These are phyloP conservation scores for Sesia bembeciformis DNA, from an alignment of 2,888 invertebrate genomes.

Conservation along the genomic window DNA sequence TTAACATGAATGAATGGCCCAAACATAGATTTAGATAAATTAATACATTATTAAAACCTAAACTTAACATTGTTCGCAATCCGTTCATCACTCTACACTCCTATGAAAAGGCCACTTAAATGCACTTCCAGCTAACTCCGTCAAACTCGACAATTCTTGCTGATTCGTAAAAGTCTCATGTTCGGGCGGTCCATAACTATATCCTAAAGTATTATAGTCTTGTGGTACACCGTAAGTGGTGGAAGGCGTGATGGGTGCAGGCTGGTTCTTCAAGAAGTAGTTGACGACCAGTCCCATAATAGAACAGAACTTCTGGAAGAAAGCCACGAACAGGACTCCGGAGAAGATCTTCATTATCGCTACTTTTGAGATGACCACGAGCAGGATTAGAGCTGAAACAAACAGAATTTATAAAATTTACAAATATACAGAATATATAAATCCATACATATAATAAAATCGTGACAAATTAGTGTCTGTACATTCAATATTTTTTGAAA, in stretches of 20 bases:
- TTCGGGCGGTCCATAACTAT: constrained; percentile 55
- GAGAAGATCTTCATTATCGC: constrained; percentile 49
- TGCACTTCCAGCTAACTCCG: constrained; percentile 23
- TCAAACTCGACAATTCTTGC: constrained; percentile 21
- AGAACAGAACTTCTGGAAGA: constrained; percentile 59
- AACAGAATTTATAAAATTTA: neutral
- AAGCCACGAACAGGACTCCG: constrained; percentile 44
- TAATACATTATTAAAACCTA: no score
- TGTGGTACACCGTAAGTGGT: constrained; percentile 39
- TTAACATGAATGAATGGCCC: no score
- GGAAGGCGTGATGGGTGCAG: neutral
- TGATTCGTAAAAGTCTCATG: constrained; percentile 24
- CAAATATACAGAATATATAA: no score
- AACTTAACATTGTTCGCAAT: no score
- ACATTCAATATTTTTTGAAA: no score
- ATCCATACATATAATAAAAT: no score
- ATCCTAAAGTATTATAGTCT: constrained; percentile 58
- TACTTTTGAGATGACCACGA: constrained; percentile 49
- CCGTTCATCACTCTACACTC: constrained; percentile 11
- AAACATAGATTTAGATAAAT: no score
- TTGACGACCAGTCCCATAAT: constrained; percentile 46
- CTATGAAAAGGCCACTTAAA: constrained; percentile 47
- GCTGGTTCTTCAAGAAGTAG: constrained; percentile 42
- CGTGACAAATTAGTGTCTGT: no score
- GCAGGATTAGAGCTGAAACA: constrained; percentile 44